A percentile compares a stretch with the other conserved stretches of the same genome.
These are phyloP conservation scores for Acheta domesticus DNA, from an alignment of 2,888 invertebrate species.

Conservation along the genomic window DNA sequence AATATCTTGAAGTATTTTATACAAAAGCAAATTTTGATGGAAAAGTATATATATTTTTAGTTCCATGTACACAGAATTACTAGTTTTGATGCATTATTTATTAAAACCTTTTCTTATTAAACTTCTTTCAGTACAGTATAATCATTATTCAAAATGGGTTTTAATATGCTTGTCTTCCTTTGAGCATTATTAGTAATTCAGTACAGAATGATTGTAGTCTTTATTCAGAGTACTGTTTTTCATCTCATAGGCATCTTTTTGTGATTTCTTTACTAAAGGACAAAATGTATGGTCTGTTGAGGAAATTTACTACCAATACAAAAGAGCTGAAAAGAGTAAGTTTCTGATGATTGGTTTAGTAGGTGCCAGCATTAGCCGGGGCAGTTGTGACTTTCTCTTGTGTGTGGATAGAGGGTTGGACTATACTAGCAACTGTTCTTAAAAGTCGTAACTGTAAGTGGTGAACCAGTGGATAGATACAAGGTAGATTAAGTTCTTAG, in stretches of 20 bases:
- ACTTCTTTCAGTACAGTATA: background rate
- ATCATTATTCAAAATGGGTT: background rate
- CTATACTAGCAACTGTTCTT: slow-evolving; percentile 10
- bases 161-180: slow-evolving; percentile 18
- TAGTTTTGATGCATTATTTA: background rate
- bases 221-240: slow-evolving; percentile 3
- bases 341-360: slow-evolving; percentile 30
- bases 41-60: background rate
- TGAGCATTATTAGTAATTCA: slow-evolving; percentile 9
- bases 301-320: slow-evolving; percentile 44
- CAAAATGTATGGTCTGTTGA: slow-evolving; percentile 42
- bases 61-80: slow-evolving; percentile 21
- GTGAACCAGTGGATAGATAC: background rate
- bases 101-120: background rate
- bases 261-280: slow-evolving; percentile 39
- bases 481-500: slow-evolving; percentile 18
- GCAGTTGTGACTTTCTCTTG: slow-evolving; percentile 18
- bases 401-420: slow-evolving; percentile 18
- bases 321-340: slow-evolving; percentile 44
- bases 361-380: background rate
- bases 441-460: slow-evolving; percentile 19
- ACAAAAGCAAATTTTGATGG: too few species aligned
- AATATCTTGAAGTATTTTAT: too few species aligned
- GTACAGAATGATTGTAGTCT: slow-evolving; percentile 11
- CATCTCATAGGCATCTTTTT: slow-evolving; percentile 27